Conservation (phyloP, 1,140 invertebrate genomes). For the Pygmarrhopalites habei region DNA sequence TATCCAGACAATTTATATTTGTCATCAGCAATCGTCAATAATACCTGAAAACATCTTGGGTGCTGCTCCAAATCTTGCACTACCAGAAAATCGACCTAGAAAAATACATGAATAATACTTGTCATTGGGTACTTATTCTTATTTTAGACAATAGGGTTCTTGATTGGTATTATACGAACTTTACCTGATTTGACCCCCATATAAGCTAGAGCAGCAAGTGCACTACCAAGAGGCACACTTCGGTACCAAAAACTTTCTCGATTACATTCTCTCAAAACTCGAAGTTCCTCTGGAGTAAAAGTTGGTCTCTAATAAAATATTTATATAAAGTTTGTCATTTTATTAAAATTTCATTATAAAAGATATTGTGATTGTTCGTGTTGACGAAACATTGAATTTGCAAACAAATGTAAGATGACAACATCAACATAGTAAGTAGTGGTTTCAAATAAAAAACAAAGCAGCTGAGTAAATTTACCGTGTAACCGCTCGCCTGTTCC, state of each 20-base stretch:
- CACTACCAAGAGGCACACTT: conserved; percentile 56
- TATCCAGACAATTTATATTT: no score
- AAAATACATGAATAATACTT: conserved; percentile 14
- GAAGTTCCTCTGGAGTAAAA: conserved; percentile 19
- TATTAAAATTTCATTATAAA: no score
- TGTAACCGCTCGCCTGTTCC: no score
- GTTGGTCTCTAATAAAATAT: no score
- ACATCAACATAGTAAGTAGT: no score
- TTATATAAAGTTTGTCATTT: no score
- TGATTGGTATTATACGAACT: not conserved
- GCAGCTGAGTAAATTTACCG: no score
- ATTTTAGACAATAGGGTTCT: not conserved
- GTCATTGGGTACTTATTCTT: not conserved
- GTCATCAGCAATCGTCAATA: no score
- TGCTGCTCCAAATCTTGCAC: conserved; percentile 54
- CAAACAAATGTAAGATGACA: no score
- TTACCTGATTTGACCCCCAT: conserved; percentile 45
- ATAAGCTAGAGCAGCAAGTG: conserved; percentile 56
- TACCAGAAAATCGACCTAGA: conserved; percentile 50
- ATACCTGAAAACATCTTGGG: conserved; percentile 56
- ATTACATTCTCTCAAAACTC: conserved; percentile 44
- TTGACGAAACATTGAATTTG: no score
- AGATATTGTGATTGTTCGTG: no score
- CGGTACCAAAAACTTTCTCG: conserved; percentile 61
- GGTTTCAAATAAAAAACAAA: no score